phyloP scores from a whole-genome alignment of 2,113 vertebrate species.

The Hippopotamus amphibius region DNA sequence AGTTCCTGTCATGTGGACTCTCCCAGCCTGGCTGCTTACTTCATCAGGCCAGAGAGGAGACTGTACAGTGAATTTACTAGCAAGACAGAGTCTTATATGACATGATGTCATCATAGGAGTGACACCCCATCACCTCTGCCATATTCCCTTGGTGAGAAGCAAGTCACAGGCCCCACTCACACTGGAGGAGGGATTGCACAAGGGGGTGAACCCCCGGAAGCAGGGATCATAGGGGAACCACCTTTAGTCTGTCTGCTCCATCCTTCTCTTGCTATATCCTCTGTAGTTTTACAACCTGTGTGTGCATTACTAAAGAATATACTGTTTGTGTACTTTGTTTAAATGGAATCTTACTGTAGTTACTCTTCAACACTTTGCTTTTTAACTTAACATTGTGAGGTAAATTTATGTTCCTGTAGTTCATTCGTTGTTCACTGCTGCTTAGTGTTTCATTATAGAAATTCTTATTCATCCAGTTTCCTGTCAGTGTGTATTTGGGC shows the following conservation, averaged over 20 bases:
- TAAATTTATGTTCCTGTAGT: neutral
- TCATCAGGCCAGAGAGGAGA: no score
- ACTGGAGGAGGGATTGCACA: neutral
- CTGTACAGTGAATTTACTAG: neutral
- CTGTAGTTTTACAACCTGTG: neutral
- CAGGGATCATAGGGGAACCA: no score
- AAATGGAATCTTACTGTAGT: neutral
- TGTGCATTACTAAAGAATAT: neutral
- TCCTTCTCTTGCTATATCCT: neutral
- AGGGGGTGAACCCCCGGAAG: neutral
- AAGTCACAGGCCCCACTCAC: neutral
- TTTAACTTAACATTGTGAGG: neutral
- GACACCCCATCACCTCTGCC: neutral
- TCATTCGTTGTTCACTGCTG: neutral
- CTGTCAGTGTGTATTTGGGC: neutral
- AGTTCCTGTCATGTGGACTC: neutral
- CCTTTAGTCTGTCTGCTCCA: neutral
- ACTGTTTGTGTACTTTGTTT: neutral
- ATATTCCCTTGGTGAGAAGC: neutral
- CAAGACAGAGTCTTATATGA: neutral
- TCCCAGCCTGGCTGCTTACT: neutral
- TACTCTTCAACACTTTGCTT: neutral
- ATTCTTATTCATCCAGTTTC: neutral
- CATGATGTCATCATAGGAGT: neutral
- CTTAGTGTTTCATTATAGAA: neutral